These are phyloP conservation scores for Latrodectus hesperus DNA, from an alignment of 2,888 invertebrate species.

Conservation along the genomic window DNA sequence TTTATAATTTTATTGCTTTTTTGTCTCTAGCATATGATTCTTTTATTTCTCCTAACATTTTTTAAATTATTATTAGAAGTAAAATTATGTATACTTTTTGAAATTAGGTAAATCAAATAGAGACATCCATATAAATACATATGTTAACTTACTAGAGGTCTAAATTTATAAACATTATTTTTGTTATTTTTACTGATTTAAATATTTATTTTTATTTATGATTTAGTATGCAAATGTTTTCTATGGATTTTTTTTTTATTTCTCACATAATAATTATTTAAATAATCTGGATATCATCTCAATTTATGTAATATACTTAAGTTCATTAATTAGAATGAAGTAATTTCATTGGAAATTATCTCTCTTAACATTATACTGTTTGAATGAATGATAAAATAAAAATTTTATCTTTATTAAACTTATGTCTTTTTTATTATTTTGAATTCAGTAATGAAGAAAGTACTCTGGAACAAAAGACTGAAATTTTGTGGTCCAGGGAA, in stretches of 20 bases:
- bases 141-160: background rate
- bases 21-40: too few relatives aligned
- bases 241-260: background rate
- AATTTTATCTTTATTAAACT: background rate
- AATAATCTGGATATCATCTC: too few relatives aligned
- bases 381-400: background rate
- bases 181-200: background rate
- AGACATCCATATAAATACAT: background rate
- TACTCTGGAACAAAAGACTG: constrained; percentile 28
- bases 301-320: too few relatives aligned
- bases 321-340: too few relatives aligned
- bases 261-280: background rate
- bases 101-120: too few relatives aligned
- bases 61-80: too few relatives aligned
- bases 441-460: constrained; percentile 28
- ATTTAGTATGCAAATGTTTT: background rate
- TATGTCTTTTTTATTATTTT: background rate
- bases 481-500: constrained; percentile 28
- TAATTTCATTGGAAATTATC: too few relatives aligned
- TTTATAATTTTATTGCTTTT: too few relatives aligned
- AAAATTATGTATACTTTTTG: too few relatives aligned
- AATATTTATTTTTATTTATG: background rate
- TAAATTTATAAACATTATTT: background rate
- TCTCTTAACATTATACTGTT: too few relatives aligned
- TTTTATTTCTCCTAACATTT: too few relatives aligned